A percentile compares a stretch with the other conserved stretches of the same genome.
Evolutionary conservation across 2,888 invertebrate species (phyloP).

Genomic region (Petrophora chlorosata): DNA sequence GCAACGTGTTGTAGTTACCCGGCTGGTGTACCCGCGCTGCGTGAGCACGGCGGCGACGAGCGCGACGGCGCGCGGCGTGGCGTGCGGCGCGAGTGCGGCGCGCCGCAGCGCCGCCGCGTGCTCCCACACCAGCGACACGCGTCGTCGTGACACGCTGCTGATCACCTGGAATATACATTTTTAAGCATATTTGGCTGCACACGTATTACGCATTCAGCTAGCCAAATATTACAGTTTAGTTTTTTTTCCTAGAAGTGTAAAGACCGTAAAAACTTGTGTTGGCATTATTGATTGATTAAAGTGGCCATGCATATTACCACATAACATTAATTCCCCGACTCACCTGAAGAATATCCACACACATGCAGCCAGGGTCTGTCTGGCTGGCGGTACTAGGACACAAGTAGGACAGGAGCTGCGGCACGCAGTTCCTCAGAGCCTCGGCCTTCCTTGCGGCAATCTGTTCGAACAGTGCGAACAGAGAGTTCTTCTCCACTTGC

Average conservation of each 20-base stretch:
- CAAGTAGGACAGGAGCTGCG: slow-evolving; percentile 91
- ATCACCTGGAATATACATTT: slow-evolving; percentile 81
- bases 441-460: slow-evolving; percentile 92
- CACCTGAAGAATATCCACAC: slow-evolving; percentile 74
- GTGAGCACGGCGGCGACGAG: slow-evolving; percentile 84
- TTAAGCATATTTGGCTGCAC: not conserved
- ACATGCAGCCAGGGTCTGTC: slow-evolving; percentile 75
- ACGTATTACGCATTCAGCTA: too few species aligned
- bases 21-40: slow-evolving; percentile 87
- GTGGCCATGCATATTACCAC: too few species aligned
- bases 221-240: too few species aligned
- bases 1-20: slow-evolving; percentile 83
- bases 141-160: slow-evolving; percentile 88
- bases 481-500: slow-evolving; percentile 92
- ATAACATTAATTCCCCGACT: too few species aligned
- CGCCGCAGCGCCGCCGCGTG: slow-evolving; percentile 87
- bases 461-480: slow-evolving; percentile 91
- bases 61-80: slow-evolving; percentile 85
- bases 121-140: slow-evolving; percentile 88
- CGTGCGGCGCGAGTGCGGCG: slow-evolving; percentile 83
- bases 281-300: too few species aligned
- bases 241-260: too few species aligned
- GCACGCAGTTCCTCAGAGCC: slow-evolving; percentile 91
- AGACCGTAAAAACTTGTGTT: too few species aligned
- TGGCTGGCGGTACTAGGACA: slow-evolving; percentile 64